These are phyloP conservation scores for Argyra leucocephala DNA, from an alignment of 2,888 invertebrate genomes.

Conservation along the genomic window DNA sequence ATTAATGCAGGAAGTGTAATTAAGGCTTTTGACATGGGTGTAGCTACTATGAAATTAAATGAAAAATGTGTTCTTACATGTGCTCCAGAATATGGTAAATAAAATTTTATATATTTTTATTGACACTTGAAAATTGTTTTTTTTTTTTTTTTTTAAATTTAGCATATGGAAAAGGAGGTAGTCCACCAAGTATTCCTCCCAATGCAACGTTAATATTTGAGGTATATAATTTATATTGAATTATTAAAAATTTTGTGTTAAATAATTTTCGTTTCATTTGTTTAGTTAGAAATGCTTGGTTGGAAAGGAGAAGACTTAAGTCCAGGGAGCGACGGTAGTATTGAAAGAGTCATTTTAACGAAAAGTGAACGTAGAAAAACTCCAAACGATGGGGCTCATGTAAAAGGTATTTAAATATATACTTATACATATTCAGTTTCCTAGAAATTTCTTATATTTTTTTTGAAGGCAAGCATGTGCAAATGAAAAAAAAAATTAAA, in stretches of 20 bases:
- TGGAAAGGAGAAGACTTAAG: slow-evolving; percentile 87
- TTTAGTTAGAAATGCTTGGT: slow-evolving; percentile 72
- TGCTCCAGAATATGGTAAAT: slow-evolving; percentile 61
- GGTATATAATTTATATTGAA: slow-evolving; percentile 47
- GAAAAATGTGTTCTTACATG: slow-evolving; percentile 77
- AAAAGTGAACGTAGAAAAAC: slow-evolving; percentile 60
- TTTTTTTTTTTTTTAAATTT: neutral
- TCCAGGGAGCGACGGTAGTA: slow-evolving; percentile 71
- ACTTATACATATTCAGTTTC: neutral
- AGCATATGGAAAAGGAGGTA: slow-evolving; percentile 77
- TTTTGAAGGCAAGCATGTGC: too few relatives aligned
- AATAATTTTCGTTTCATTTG: slow-evolving; percentile 12
- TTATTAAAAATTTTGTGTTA: neutral
- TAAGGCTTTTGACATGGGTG: slow-evolving; percentile 89
- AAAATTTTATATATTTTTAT: neutral
- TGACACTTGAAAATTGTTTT: neutral
- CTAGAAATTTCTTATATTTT: too few relatives aligned
- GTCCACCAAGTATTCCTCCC: slow-evolving; percentile 80
- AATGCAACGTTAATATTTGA: slow-evolving; percentile 81
- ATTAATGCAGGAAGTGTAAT: slow-evolving; percentile 61
- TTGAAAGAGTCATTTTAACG: slow-evolving; percentile 61
- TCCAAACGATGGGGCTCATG: slow-evolving; percentile 74
- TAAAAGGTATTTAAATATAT: slow-evolving; percentile 58
- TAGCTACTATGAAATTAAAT: slow-evolving; percentile 86
- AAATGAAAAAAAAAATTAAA: too few relatives aligned